phyloP scores from a whole-genome alignment of 2,113 vertebrate genomes.

The Pionites leucogaster region DNA sequence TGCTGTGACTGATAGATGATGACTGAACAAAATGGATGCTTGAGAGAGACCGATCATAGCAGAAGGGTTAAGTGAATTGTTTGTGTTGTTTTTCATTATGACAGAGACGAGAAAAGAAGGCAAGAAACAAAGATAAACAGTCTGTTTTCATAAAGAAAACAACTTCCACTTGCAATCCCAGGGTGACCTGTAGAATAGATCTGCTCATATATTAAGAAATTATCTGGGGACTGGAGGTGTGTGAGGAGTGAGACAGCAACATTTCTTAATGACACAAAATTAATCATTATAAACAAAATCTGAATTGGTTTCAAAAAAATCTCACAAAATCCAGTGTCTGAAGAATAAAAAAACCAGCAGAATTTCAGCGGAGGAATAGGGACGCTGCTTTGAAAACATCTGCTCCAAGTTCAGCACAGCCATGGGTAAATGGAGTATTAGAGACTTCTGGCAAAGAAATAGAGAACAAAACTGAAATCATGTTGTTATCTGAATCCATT shows the following conservation, averaged over 20 bases:
- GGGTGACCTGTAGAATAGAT: neutral
- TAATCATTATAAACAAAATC: neutral
- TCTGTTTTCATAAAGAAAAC: neutral
- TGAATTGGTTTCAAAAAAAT: neutral
- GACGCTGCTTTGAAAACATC: neutral
- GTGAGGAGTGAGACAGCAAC: neutral
- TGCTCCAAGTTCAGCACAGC: neutral
- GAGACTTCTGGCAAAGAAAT: neutral
- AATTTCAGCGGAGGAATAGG: neutral
- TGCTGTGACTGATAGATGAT: neutral
- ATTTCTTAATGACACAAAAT: neutral
- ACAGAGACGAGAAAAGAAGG: neutral
- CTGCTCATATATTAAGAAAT: neutral
- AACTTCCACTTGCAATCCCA: neutral
- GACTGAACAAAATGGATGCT: neutral
- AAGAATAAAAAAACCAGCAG: neutral
- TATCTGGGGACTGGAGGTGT: neutral
- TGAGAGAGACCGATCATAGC: neutral
- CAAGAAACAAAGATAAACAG: neutral
- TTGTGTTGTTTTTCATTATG: neutral
- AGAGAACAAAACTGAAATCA: neutral
- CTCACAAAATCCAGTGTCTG: rapidly evolving
- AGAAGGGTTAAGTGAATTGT: neutral
- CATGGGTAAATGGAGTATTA: rapidly evolving
- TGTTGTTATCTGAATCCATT: neutral